A percentile compares a stretch with the other conserved stretches of the same genome.
Conservation (phyloP, 2,888 invertebrate species). For the Agrochola macilenta region DNA sequence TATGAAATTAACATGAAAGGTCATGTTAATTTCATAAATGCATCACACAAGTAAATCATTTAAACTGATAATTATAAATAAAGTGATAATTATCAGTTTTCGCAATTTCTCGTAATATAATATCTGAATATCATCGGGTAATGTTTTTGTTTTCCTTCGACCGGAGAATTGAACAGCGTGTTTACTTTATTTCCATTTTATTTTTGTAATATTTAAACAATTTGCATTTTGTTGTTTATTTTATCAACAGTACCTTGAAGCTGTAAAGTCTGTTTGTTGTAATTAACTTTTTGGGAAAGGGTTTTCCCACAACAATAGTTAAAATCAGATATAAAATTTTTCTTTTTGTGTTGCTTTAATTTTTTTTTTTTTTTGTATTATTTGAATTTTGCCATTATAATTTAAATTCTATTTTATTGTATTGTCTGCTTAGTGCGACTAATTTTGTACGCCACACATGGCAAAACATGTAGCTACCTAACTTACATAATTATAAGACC, state of each 20-base stretch:
- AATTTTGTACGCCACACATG: no score
- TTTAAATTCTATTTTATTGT: no score
- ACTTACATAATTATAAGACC: no score
- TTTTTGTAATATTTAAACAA: constrained; percentile 38
- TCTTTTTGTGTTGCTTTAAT: no score
- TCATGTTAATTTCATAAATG: no score
- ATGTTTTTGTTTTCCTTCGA: constrained; percentile 50
- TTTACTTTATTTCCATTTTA: constrained; percentile 33
- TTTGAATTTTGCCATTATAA: no score
- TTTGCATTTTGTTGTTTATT: constrained; percentile 31
- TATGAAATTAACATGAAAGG: constrained; percentile 10
- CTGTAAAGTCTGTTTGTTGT: constrained; percentile 14
- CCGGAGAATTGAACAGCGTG: constrained; percentile 10
- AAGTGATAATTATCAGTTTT: constrained; percentile 1
- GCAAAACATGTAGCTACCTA: no score
- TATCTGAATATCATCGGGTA: constrained; percentile 24
- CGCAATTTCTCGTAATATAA: constrained; percentile 21
- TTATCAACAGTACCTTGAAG: constrained; percentile 17
- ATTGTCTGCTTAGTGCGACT: no score
- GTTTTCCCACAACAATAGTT: neutral
- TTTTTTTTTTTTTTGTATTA: no score
- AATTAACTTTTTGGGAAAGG: neutral
- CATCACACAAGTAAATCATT: no score
- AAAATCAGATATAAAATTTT: neutral
- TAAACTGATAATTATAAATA: no score